A percentile compares a stretch with the other conserved stretches of the same genome.
Conservation (phyloP, 2,797 vertebrate genomes). For the Cygnus olor region DNA sequence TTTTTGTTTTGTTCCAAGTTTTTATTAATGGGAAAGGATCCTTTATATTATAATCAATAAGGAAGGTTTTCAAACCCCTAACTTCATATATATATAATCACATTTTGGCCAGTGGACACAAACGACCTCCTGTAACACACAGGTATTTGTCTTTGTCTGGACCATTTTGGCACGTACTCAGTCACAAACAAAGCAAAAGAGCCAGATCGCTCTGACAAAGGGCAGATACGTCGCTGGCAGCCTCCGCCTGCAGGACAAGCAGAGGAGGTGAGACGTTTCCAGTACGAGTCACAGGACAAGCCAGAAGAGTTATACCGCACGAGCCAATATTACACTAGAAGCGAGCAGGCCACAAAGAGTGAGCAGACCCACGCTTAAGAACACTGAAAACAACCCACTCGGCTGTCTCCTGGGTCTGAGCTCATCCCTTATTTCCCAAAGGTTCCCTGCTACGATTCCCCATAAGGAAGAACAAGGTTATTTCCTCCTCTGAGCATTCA, state of each 20-base stretch:
- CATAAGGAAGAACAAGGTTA: background rate
- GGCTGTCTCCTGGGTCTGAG: background rate
- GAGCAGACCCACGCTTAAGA: background rate
- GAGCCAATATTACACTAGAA: background rate
- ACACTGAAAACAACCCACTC: background rate
- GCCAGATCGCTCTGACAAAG: background rate
- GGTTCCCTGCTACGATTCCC: background rate
- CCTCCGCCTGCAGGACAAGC: background rate
- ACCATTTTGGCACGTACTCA: background rate
- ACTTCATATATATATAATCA: background rate
- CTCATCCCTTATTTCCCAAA: background rate
- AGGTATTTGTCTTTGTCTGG: background rate
- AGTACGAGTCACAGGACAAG: background rate
- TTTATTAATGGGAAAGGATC: background rate
- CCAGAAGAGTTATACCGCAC: background rate
- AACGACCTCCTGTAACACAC: background rate
- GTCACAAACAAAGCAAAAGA: background rate
- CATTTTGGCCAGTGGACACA: background rate
- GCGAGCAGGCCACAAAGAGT: background rate
- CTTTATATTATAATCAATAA: background rate
- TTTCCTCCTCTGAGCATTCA: background rate
- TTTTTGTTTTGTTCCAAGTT: background rate
- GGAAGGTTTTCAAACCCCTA: constrained; percentile 11
- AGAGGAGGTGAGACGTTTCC: background rate
- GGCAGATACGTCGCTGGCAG: background rate